Conservation (phyloP, 1,140 invertebrate species). For the Tetramorium parvispinum region DNA sequence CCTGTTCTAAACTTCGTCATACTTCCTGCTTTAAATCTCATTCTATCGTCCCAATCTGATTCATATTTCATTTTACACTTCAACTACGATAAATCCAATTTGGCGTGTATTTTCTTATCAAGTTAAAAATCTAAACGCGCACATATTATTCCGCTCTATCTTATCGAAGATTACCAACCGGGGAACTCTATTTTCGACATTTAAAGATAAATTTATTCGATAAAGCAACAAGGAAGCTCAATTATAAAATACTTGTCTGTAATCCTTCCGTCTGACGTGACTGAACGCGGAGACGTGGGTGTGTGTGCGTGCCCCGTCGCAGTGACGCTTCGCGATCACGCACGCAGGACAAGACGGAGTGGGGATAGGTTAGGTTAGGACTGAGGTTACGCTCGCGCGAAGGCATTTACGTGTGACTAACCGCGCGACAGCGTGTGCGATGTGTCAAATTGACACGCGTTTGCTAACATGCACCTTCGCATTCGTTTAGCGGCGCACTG, state of each 20-base stretch:
- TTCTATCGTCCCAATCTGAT: neutral
- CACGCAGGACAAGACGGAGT: no score
- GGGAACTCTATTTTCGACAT: neutral
- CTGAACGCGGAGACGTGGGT: neutral
- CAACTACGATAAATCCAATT: neutral
- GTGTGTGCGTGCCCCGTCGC: neutral
- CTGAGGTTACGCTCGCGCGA: neutral
- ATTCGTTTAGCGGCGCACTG: constrained; percentile 56
- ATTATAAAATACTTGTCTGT: neutral
- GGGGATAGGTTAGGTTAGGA: constrained; percentile 22
- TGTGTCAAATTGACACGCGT: constrained; percentile 78
- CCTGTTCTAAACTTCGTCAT: neutral
- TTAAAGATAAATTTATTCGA: neutral
- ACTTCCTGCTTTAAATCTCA: no score
- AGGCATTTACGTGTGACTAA: neutral
- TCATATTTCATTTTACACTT: neutral
- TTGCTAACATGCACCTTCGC: constrained; percentile 64
- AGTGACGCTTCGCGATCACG: neutral
- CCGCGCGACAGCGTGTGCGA: constrained; percentile 34
- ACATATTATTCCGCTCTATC: neutral
- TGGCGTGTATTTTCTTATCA: neutral
- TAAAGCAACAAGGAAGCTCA: neutral
- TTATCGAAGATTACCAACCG: neutral
- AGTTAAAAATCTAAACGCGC: neutral
- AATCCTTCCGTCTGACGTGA: neutral